phyloP scores from a whole-genome alignment of 2,797 vertebrate genomes.

The Psittacula echo region DNA sequence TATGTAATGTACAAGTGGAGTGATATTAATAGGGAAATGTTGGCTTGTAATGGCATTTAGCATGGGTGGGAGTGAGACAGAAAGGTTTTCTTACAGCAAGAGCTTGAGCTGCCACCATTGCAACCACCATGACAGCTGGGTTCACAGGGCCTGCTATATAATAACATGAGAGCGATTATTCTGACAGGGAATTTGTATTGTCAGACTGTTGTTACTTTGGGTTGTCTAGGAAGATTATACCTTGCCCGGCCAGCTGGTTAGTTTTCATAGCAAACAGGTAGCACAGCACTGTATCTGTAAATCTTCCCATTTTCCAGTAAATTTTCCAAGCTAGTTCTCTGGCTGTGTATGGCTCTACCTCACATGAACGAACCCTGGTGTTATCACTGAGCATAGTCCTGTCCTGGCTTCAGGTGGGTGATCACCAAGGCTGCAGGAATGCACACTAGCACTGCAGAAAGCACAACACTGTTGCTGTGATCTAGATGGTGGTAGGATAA shows the following conservation, averaged over 20 bases:
- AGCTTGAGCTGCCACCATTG: not conserved
- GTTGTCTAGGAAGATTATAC: constrained; percentile 57
- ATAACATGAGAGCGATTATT: not conserved
- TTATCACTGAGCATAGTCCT: not conserved
- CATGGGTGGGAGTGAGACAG: constrained; percentile 24
- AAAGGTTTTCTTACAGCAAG: not conserved
- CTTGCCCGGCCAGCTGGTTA: constrained; percentile 24
- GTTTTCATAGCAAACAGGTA: constrained; percentile 32
- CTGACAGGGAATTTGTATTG: constrained; percentile 26
- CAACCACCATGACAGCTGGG: not conserved
- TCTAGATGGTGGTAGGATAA: not conserved
- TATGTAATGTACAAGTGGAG: constrained; percentile 3
- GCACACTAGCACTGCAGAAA: not conserved
- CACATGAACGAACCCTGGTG: not conserved
- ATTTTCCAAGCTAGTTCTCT: constrained; percentile 3
- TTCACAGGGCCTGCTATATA: constrained; percentile 26
- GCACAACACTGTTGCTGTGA: not conserved
- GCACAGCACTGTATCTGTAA: not conserved
- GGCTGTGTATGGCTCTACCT: not conserved
- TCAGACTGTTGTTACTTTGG: constrained; percentile 31
- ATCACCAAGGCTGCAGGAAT: not conserved
- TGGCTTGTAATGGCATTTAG: constrained; percentile 36
- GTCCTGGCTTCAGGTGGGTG: not conserved
- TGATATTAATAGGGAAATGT: constrained; percentile 46
- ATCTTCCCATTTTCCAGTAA: not conserved